A percentile compares a stretch with the other conserved stretches of the same genome.
These are phyloP conservation scores for Pyrocephalus nanus DNA, from an alignment of 2,797 vertebrate genomes.

Conservation along the genomic window DNA sequence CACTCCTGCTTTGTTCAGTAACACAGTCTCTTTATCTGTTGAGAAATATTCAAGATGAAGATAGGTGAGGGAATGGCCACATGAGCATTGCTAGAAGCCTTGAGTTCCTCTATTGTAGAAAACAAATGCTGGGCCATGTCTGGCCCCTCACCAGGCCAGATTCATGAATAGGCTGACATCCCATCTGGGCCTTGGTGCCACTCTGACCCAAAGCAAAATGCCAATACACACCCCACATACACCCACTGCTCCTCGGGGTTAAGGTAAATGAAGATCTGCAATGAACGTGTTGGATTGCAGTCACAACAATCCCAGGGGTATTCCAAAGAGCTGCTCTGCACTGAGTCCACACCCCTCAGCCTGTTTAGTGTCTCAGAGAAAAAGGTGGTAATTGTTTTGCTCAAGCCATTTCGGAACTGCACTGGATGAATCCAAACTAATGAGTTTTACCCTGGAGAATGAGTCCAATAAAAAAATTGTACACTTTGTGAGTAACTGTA, in stretches of 20 bases:
- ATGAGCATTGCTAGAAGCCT: neutral
- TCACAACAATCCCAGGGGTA: neutral
- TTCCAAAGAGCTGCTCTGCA: neutral
- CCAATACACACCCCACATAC: rapidly evolving
- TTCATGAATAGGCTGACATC: neutral
- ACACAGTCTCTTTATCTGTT: neutral
- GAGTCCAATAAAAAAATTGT: neutral
- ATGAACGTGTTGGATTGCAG: neutral
- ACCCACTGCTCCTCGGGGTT: neutral
- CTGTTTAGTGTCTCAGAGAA: neutral
- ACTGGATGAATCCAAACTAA: neutral
- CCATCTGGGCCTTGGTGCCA: neutral
- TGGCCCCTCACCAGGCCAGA: rapidly evolving
- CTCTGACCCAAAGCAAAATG: neutral
- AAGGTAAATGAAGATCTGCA: neutral
- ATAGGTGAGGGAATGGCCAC: neutral
- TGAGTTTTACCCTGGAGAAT: neutral
- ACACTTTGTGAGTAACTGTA: neutral
- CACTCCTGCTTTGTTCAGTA: neutral
- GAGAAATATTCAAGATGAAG: neutral
- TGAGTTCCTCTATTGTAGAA: neutral
- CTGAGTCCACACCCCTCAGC: neutral
- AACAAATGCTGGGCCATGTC: rapidly evolving
- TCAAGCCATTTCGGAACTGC: neutral
- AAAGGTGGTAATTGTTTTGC: neutral